Evolutionary conservation across 2,113 vertebrate genomes (phyloP).

Genomic region (Trematomus loennbergii): DNA sequence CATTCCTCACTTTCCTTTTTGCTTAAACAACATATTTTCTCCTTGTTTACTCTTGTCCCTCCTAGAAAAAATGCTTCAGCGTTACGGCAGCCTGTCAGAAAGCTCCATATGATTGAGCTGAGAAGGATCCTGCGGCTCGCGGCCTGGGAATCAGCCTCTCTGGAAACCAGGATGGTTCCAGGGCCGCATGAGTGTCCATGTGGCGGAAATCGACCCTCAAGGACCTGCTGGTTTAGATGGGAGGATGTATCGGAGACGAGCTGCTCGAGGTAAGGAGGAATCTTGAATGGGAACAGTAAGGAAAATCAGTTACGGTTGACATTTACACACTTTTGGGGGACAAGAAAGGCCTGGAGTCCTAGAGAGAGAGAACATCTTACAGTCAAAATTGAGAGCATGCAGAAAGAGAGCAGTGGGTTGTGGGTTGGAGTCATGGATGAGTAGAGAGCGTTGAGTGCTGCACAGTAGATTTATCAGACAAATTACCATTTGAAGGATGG

Average conservation of each 20-base stretch:
- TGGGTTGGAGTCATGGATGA: slow-evolving; percentile 30
- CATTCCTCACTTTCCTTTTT: slow-evolving; percentile 24
- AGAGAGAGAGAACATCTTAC: slow-evolving; percentile 20
- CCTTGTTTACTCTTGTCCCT: slow-evolving; percentile 39
- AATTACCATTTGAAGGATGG: slow-evolving; percentile 58
- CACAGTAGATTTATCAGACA: slow-evolving; percentile 42
- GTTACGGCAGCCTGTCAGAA: slow-evolving; percentile 90
- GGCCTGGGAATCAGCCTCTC: slow-evolving; percentile 93
- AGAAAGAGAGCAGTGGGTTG: slow-evolving; percentile 29
- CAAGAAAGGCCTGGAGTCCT: slow-evolving; percentile 1
- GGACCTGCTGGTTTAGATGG: slow-evolving; percentile 94
- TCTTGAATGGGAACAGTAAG: not conserved
- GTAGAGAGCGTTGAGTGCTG: not conserved
- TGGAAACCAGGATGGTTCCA: slow-evolving; percentile 90
- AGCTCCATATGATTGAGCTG: slow-evolving; percentile 92
- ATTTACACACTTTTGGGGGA: slow-evolving; percentile 18
- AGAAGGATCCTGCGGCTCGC: slow-evolving; percentile 85
- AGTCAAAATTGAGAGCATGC: slow-evolving; percentile 26
- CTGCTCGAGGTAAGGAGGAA: slow-evolving; percentile 91
- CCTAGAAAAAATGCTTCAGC: slow-evolving; percentile 89
- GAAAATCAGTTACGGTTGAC: not conserved
- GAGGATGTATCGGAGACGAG: slow-evolving; percentile 91
- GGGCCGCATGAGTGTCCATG: slow-evolving; percentile 92
- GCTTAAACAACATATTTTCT: slow-evolving; percentile 40
- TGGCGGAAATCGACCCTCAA: slow-evolving; percentile 90